Evolutionary conservation across 37 sponge, comb jelly and placozoan species (phyloP).

Genomic region (Tethya wilhelma): DNA sequence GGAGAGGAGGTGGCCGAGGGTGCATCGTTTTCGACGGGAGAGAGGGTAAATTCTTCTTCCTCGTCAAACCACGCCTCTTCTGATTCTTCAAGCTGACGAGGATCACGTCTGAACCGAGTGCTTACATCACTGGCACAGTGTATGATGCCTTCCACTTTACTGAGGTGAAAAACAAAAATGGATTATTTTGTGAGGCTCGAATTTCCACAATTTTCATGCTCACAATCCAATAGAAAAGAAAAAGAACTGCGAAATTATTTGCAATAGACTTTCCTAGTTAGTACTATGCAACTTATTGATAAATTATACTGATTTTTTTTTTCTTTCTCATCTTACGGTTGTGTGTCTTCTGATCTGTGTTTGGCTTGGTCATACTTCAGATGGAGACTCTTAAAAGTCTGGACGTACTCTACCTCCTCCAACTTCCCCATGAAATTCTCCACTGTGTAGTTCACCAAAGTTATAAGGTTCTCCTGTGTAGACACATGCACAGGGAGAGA

Average conservation of each 20-base stretch:
- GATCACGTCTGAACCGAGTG: slow-evolving; percentile 75
- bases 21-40: not conserved
- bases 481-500: not conserved
- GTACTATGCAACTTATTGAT: too few relatives aligned
- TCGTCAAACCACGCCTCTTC: slow-evolving; percentile 96
- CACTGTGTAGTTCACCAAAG: slow-evolving; percentile 71
- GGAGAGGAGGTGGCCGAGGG: slow-evolving; percentile 8
- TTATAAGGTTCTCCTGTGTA: slow-evolving; percentile 70
- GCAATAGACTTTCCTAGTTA: too few relatives aligned
- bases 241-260: too few relatives aligned
- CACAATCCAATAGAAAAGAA: too few relatives aligned
- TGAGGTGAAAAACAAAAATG: not conserved
- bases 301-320: too few relatives aligned
- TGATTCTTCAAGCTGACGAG: slow-evolving; percentile 85
- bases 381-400: slow-evolving; percentile 79
- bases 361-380: slow-evolving; percentile 71
- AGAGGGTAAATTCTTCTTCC: slow-evolving; percentile 64
- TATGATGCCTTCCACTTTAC: not conserved
- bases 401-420: slow-evolving; percentile 78
- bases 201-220: too few relatives aligned
- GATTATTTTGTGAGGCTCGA: too few relatives aligned
- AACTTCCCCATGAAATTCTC: slow-evolving; percentile 72
- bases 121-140: slow-evolving; percentile 5
- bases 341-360: slow-evolving; percentile 33
- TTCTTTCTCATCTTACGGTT: too few relatives aligned